These are phyloP conservation scores for Zeuzera pyrina DNA, from an alignment of 2,888 invertebrate genomes.

Conservation along the genomic window DNA sequence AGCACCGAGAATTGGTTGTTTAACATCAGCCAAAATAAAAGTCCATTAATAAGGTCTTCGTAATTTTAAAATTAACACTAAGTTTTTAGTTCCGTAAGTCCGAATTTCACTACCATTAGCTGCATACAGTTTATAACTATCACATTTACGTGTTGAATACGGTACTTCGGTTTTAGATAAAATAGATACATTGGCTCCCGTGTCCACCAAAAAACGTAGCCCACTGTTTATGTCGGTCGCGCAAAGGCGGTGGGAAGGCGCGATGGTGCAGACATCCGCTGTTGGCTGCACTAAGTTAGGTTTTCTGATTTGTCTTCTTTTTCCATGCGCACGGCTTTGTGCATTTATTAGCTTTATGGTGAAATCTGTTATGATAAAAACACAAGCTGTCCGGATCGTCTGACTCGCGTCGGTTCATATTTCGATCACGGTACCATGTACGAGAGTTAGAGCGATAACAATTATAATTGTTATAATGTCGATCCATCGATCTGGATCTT, in stretches of 20 bases:
- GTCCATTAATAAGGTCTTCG: constrained; percentile 17
- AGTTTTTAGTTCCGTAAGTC: constrained; percentile 11
- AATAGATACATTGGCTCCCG: constrained; percentile 4
- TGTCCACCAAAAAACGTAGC: constrained; percentile 6
- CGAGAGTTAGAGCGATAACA: background rate
- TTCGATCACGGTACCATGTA: background rate
- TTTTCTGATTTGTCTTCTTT: constrained; percentile 5
- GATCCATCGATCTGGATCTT: background rate
- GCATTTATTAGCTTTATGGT: background rate
- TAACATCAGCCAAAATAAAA: constrained; percentile 17
- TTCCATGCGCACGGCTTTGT: constrained; percentile 1
- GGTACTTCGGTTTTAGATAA: constrained; percentile 1
- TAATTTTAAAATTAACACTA: constrained; percentile 16
- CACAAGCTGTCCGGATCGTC: background rate
- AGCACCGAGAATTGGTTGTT: constrained; percentile 20
- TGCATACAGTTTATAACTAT: constrained; percentile 14
- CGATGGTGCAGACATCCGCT: constrained; percentile 7
- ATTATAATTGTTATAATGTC: background rate
- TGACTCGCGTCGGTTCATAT: background rate
- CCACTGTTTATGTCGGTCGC: constrained; percentile 4
- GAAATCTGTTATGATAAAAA: constrained; percentile 1
- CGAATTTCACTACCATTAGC: constrained; percentile 14
- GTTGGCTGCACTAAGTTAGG: constrained; percentile 4
- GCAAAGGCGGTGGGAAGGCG: constrained; percentile 5
- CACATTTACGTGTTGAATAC: background rate